Percentiles rank a stretch among this genome's conserved stretches.
Evolutionary conservation across 2,113 vertebrate species (phyloP).

Genomic region (Passer domesticus): DNA sequence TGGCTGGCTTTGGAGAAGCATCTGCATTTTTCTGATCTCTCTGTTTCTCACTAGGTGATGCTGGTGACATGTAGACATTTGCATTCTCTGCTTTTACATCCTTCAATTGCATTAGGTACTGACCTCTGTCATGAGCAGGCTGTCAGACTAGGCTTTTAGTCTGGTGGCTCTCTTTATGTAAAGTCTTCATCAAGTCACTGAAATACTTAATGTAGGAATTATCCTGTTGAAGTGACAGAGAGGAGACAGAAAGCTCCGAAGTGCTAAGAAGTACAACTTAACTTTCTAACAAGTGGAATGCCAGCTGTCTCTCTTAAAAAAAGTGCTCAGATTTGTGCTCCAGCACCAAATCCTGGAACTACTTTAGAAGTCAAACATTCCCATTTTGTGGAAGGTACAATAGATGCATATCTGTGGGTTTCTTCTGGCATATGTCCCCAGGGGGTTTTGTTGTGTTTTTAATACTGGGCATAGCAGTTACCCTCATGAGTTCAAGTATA

Average conservation of each 20-base stretch:
- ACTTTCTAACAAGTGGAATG: not conserved
- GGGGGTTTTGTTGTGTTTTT: not conserved
- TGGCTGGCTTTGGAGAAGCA: not conserved
- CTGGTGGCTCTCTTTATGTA: not conserved
- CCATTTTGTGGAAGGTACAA: not conserved
- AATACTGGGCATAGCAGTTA: not conserved
- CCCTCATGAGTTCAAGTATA: not conserved
- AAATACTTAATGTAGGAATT: not conserved
- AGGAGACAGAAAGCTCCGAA: not conserved
- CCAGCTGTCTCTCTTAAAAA: not conserved
- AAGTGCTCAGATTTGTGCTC: not conserved
- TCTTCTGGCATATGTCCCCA: not conserved
- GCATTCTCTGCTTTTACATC: not conserved
- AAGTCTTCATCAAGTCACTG: not conserved
- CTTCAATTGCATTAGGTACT: not conserved
- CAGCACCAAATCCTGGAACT: not conserved
- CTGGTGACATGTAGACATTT: not conserved
- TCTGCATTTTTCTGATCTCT: not conserved
- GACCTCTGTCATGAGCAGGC: not conserved
- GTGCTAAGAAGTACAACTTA: not conserved
- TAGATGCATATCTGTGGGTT: not conserved
- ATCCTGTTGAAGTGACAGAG: not conserved
- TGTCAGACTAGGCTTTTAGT: not conserved
- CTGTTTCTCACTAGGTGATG: not conserved
- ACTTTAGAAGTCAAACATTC: not conserved